A percentile compares a stretch with the other conserved stretches of the same genome.
Conservation (phyloP, 1,140 invertebrate genomes). For the Platyura marginata region DNA sequence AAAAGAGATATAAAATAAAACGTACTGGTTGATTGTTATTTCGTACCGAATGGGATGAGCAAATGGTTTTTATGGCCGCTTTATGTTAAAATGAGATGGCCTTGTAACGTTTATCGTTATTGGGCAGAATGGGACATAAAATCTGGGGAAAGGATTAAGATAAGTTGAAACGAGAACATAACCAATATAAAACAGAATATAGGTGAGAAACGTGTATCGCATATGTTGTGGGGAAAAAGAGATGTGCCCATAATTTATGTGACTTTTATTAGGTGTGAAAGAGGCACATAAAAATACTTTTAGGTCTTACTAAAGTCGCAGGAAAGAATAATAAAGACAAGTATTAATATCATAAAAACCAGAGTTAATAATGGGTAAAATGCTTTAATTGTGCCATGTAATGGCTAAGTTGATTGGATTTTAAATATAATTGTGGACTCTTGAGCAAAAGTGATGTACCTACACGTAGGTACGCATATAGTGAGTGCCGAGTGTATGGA, state of each 20-base stretch:
- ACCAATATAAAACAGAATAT: background rate
- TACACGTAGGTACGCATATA: no score
- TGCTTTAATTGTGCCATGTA: background rate
- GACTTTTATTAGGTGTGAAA: conserved; percentile 2
- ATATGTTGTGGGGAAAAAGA: background rate
- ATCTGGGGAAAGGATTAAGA: background rate
- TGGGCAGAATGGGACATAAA: conserved; percentile 2
- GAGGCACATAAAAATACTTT: background rate
- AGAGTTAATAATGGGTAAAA: background rate
- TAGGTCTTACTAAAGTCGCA: background rate
- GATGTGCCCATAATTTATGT: background rate
- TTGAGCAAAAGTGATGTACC: no score
- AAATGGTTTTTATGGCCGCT: conserved; percentile 2
- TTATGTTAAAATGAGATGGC: conserved; percentile 2
- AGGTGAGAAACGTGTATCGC: background rate
- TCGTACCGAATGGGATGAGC: background rate
- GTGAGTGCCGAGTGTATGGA: no score
- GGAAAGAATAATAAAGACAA: background rate
- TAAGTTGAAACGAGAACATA: background rate
- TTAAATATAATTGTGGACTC: background rate
- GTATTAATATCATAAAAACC: background rate
- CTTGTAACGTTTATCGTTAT: conserved; percentile 3
- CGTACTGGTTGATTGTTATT: background rate
- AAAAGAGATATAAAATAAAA: background rate
- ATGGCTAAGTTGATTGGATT: background rate